These are phyloP conservation scores for Ganaspis sp. DNA, from an alignment of 1,140 invertebrate genomes.

Conservation along the genomic window DNA sequence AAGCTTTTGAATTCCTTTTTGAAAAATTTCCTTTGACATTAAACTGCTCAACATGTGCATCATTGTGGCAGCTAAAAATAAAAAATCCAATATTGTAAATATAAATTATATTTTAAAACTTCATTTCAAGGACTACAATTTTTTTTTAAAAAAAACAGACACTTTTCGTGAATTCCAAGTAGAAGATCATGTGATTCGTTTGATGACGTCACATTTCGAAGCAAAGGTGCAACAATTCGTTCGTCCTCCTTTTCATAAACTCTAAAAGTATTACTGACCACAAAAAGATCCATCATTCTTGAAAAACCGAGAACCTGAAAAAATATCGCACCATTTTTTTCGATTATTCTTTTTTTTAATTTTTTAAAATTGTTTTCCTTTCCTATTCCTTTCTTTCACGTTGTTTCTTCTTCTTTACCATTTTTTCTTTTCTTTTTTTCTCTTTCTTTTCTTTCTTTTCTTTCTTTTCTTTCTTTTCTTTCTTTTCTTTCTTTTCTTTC, in stretches of 20 bases:
- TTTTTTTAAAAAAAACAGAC: not conserved
- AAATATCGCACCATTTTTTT: not conserved
- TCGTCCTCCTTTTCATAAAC: not conserved
- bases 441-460: no score
- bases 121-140: no score
- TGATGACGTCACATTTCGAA: not conserved
- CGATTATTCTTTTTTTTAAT: no score
- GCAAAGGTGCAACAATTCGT: not conserved
- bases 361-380: no score
- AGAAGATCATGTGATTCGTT: not conserved
- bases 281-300: slow-evolving; percentile 1
- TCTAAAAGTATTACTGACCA: not conserved
- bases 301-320: not conserved
- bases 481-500: no score
- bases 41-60: slow-evolving; percentile 77
- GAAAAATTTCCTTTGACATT: slow-evolving; percentile 74
- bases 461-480: no score
- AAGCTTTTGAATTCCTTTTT: slow-evolving; percentile 71
- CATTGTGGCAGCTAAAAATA: slow-evolving; percentile 68
- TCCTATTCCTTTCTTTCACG: no score
- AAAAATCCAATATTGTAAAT: no score
- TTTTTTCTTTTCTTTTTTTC: no score
- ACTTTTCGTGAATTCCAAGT: not conserved
- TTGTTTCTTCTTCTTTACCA: no score
- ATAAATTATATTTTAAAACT: no score